These are phyloP conservation scores for Thripadectes ignobilis DNA, from an alignment of 2,797 vertebrate genomes.

Conservation along the genomic window DNA sequence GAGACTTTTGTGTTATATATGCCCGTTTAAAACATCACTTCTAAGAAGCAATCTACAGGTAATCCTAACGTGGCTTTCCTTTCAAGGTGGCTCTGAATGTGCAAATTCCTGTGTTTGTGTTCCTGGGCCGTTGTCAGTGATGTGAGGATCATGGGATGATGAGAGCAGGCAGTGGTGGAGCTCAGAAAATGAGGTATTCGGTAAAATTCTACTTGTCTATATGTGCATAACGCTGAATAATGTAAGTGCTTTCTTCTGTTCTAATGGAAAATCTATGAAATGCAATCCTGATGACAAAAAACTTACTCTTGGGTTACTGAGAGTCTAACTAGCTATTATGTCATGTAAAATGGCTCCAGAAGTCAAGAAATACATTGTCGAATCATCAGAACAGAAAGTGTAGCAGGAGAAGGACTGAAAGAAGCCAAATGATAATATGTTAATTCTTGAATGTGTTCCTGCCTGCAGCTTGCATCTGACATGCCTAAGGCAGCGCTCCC, in stretches of 20 bases:
- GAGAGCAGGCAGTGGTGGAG: accelerated
- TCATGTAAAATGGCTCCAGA: neutral
- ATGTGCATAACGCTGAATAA: neutral
- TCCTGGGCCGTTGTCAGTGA: neutral
- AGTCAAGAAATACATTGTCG: neutral
- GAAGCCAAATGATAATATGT: neutral
- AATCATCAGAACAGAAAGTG: neutral
- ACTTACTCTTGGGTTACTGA: neutral
- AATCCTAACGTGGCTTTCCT: neutral
- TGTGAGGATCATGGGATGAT: neutral
- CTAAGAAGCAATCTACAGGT: neutral
- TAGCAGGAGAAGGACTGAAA: neutral
- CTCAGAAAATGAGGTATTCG: neutral
- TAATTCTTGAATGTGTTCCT: neutral
- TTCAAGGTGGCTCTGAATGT: neutral
- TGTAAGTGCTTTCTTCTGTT: neutral
- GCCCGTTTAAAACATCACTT: neutral
- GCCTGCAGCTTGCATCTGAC: neutral
- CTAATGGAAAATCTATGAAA: neutral
- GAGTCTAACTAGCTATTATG: neutral
- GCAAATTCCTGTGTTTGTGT: neutral
- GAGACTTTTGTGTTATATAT: neutral
- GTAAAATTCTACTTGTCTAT: neutral
- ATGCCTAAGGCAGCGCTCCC: neutral
- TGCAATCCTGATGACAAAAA: neutral